phyloP scores from a whole-genome alignment of 64 coral and sea anemone species.

The Hydrozoanthus tunicans region DNA sequence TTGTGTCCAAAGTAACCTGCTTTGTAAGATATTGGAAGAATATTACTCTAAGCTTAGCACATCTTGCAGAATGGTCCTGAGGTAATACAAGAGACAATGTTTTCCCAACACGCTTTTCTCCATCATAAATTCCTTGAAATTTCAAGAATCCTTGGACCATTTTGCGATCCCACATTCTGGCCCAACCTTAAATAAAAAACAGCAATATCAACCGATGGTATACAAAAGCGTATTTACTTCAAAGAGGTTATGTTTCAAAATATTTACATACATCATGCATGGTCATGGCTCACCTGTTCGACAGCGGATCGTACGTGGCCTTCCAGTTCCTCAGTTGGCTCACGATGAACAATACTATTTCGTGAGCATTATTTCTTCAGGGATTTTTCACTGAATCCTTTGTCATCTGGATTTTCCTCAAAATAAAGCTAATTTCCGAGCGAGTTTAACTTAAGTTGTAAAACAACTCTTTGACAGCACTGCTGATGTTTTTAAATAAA shows the following conservation, averaged over 20 bases:
- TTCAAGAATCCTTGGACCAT: background rate
- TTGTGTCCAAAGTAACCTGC: slow-evolving; percentile 16
- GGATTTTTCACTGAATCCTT: slow-evolving; percentile 2
- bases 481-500: no score
- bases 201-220: background rate
- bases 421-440: background rate
- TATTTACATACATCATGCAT: background rate
- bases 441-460: background rate
- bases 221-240: background rate
- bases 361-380: slow-evolving; percentile 1
- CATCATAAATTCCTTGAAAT: background rate
- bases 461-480: background rate
- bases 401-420: slow-evolving; percentile 20
- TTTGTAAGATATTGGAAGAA: background rate
- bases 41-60: background rate
- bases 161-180: background rate
- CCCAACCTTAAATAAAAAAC: background rate
- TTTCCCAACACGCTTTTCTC: slow-evolving; percentile 4
- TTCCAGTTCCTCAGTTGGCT: background rate
- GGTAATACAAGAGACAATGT: background rate
- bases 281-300: slow-evolving; percentile 4
- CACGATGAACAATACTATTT: background rate
- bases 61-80: background rate
- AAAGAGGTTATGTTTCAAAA: background rate
- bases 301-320: background rate